phyloP scores from a whole-genome alignment of 2,113 vertebrate genomes.

The Entomyzon cyanotis region DNA sequence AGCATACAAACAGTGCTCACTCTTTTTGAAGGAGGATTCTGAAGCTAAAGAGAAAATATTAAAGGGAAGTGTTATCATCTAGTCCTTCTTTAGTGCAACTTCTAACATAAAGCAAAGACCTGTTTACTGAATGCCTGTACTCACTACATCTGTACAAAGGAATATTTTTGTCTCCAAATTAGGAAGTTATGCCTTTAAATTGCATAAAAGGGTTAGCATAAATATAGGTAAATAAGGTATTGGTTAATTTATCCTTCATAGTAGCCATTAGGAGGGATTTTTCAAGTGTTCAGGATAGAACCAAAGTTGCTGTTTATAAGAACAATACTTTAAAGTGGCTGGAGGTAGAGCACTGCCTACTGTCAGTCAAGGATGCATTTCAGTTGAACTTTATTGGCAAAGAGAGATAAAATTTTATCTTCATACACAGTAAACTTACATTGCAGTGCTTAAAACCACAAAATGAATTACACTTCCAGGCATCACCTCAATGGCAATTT shows the following conservation, averaged over 20 bases:
- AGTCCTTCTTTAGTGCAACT: background rate
- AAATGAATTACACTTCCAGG: slow-evolving; percentile 36
- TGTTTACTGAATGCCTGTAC: background rate
- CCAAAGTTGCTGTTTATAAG: background rate
- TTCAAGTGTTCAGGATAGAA: background rate
- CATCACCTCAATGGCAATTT: slow-evolving; percentile 33
- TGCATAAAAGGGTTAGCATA: background rate
- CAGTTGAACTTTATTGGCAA: background rate
- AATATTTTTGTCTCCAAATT: background rate
- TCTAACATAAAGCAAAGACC: background rate
- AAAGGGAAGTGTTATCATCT: background rate
- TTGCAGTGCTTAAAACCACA: background rate
- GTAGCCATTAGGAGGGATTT: background rate
- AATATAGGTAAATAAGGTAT: background rate
- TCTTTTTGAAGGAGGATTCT: background rate
- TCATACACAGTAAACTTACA: slow-evolving; percentile 23
- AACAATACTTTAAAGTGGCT: background rate
- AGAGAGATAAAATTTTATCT: slow-evolving; percentile 46
- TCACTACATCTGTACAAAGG: background rate
- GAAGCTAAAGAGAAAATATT: background rate
- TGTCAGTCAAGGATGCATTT: background rate
- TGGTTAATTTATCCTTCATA: background rate
- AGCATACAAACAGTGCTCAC: background rate
- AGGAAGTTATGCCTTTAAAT: background rate
- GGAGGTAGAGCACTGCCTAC: background rate